These are phyloP conservation scores for Squalus acanthias DNA, from an alignment of 2,797 vertebrate species.

Conservation along the genomic window DNA sequence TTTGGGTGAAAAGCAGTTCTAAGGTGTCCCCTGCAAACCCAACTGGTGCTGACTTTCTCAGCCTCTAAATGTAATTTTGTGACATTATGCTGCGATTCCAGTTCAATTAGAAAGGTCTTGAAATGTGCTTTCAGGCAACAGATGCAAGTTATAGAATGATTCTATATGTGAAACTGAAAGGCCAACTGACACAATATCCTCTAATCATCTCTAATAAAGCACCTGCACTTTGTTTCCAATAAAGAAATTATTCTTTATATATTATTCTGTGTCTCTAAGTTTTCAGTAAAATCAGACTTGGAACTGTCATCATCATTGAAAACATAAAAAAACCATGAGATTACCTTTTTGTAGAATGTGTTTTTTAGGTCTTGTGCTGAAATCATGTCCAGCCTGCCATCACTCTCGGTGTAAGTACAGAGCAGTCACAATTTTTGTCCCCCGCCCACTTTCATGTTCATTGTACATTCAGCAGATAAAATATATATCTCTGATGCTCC, in stretches of 20 bases:
- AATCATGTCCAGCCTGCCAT: not conserved
- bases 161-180: not conserved
- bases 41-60: too few relatives aligned
- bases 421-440: not conserved
- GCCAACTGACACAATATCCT: not conserved
- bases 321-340: not conserved
- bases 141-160: not conserved
- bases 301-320: not conserved
- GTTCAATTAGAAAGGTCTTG: not conserved
- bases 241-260: too few relatives aligned
- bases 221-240: not conserved
- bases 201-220: not conserved
- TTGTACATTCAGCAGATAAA: not conserved
- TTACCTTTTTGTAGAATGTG: not conserved
- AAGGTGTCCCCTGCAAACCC: too few relatives aligned
- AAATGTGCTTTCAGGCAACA: not conserved
- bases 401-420: not conserved
- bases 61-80: not conserved
- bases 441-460: too few relatives aligned
- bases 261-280: not conserved
- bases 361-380: not conserved
- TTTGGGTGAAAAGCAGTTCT: too few relatives aligned
- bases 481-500: not conserved
- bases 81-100: not conserved
- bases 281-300: not conserved